Base-by-base conservation (phyloP, 2,113 vertebrate species). In the Hemicordylus capensis region DNA sequence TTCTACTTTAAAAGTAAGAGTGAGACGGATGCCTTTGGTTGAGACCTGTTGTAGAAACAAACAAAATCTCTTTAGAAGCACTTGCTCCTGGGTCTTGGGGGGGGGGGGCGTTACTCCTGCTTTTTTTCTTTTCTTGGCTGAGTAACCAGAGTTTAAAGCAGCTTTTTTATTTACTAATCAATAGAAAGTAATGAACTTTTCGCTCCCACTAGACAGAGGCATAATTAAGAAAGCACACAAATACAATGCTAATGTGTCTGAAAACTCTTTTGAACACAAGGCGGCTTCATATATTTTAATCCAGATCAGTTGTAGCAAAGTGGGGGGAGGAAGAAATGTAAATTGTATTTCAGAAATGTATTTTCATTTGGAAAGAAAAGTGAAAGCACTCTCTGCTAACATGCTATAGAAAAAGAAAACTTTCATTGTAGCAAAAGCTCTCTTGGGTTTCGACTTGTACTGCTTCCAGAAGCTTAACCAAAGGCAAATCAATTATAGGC, bases 201-300 rank as follows among this genome's bases (percentile, higher is more conserved):
- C 88, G 80, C 37, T 73, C 1, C 83, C 86, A 87, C 17, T 17
- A 80, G 66, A 46, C 48, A 87, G 59, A 19, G 61, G 63, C 89
- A 87, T 78, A 90, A 87, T 87, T 89, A 90, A 88, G 48, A 83
- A 90, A 85, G 28, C 31, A 78, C 15, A 85, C 7, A 61, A 61
- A 80, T 39, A 37, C 42, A 61, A 70, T 78, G 4, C 79, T 76
- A 86, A 89, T 89, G 61, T 79, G 37, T 15, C 85, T 83, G 80
- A n/a, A 77, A 54, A 63, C 26, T 48, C 86, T 87, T 90, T 89
- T 58, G 75, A 89, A 64, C 59, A 83, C 3, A 10, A 79, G 24
- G 42, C 72, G 20, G 67, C 56, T 80, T 77, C 37, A 59, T 44
- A 34, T 4, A 54, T 88, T 90, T 87, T 88, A 87, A 90, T 61